phyloP scores from a whole-genome alignment of 2,797 vertebrate species.

The Rhincodon typus region DNA sequence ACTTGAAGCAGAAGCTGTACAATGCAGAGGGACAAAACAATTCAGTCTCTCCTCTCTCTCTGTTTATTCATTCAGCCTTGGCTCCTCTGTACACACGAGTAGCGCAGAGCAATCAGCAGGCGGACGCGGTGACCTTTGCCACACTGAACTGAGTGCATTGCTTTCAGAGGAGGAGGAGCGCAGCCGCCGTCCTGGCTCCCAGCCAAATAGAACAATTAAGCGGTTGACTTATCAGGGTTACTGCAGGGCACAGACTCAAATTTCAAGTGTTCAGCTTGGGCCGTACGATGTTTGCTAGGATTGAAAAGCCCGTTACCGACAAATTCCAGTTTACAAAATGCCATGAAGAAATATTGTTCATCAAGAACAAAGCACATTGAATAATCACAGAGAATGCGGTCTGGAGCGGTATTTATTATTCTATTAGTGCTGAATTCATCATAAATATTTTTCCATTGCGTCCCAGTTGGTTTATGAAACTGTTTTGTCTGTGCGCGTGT shows the following conservation, averaged over 20 bases:
- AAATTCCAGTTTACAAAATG: not conserved
- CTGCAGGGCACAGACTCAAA: not conserved
- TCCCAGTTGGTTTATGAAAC: not conserved
- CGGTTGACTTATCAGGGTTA: constrained; percentile 23
- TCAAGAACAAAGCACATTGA: not conserved
- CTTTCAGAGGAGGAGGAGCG: not conserved
- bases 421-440: not conserved
- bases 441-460: not conserved
- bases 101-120: not conserved
- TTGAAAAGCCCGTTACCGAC: not conserved
- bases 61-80: constrained; percentile 16
- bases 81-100: not conserved
- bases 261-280: not conserved
- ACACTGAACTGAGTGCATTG: constrained; percentile 13
- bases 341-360: not conserved
- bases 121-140: not conserved
- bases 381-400: not conserved
- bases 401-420: not conserved
- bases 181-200: not conserved
- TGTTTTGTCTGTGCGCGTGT: not conserved
- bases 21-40: not conserved
- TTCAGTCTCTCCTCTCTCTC: not conserved
- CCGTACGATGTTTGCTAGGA: not conserved
- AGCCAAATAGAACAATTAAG: constrained; percentile 18
- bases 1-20: not conserved